Percentiles rank a stretch among this genome's conserved stretches.
These are phyloP conservation scores for Gerris lacustris DNA, from an alignment of 2,888 invertebrate species.

Conservation along the genomic window DNA sequence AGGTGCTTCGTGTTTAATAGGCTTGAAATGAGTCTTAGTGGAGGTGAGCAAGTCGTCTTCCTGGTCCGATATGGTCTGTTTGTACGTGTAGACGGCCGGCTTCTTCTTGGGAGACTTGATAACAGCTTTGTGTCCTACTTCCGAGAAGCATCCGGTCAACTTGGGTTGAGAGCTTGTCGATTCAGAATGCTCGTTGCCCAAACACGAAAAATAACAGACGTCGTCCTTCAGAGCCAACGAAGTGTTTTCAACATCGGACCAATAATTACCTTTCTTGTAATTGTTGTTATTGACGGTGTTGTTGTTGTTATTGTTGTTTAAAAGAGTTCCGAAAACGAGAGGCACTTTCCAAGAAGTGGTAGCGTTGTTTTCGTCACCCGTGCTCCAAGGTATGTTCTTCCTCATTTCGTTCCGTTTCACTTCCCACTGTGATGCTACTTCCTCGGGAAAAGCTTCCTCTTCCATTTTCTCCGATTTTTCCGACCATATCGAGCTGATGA, in stretches of 20 bases:
- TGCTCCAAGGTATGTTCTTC: slow-evolving; percentile 23
- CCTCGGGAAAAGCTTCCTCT: slow-evolving; percentile 22
- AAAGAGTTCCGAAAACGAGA: slow-evolving; percentile 5
- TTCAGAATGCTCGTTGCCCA: slow-evolving; percentile 35
- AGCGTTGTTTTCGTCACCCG: slow-evolving; percentile 21
- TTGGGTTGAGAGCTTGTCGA: slow-evolving; percentile 40
- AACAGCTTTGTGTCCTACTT: background rate
- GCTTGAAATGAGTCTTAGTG: slow-evolving; percentile 69
- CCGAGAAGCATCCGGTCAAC: background rate
- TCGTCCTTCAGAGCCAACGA: slow-evolving; percentile 38
- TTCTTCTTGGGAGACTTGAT: slow-evolving; percentile 30
- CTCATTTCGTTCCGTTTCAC: background rate
- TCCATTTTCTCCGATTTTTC: slow-evolving; percentile 24
- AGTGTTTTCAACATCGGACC: slow-evolving; percentile 36
- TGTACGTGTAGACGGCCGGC: slow-evolving; percentile 36
- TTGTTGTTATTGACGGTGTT: slow-evolving; percentile 9
- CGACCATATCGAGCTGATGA: slow-evolving; percentile 46
- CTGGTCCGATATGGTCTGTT: slow-evolving; percentile 32
- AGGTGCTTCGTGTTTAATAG: slow-evolving; percentile 46
- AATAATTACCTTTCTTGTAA: slow-evolving; percentile 30
- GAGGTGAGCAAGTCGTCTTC: slow-evolving; percentile 64
- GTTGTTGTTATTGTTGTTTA: slow-evolving; percentile 6
- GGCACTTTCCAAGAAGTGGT: slow-evolving; percentile 24
- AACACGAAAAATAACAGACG: slow-evolving; percentile 33
- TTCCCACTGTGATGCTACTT: slow-evolving; percentile 13